These are phyloP conservation scores for Polyommatus iphigenia DNA, from an alignment of 2,888 invertebrate genomes.

Conservation along the genomic window DNA sequence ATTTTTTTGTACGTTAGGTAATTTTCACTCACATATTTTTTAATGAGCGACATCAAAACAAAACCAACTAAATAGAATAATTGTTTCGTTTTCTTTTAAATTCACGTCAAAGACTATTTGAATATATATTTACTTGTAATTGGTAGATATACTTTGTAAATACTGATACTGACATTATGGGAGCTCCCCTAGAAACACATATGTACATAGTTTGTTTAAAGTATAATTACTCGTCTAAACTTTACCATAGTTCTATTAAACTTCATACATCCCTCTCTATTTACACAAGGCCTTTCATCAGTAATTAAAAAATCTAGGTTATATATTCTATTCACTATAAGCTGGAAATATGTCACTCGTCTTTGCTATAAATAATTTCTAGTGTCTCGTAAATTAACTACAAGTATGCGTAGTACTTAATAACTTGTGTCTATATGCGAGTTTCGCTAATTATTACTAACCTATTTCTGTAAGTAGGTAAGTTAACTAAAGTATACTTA, in stretches of 20 bases:
- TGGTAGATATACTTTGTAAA: too few species aligned
- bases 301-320: slow-evolving; percentile 4
- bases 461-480: neutral
- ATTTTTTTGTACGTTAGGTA: too few species aligned
- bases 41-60: too few species aligned
- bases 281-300: neutral
- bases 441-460: neutral
- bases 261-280: neutral
- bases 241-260: neutral
- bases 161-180: too few species aligned
- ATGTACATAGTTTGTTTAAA: neutral
- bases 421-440: neutral
- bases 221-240: too few species aligned
- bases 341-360: neutral
- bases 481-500: neutral
- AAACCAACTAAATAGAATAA: too few species aligned
- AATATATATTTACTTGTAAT: too few species aligned
- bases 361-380: slow-evolving; percentile 4
- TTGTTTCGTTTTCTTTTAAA: too few species aligned
- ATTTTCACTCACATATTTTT: too few species aligned
- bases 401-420: neutral
- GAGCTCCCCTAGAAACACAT: neutral
- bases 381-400: neutral
- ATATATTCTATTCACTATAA: neutral
- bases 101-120: too few species aligned